Conservation (phyloP, 2,797 vertebrate genomes). For the Sebastes jordani region DNA sequence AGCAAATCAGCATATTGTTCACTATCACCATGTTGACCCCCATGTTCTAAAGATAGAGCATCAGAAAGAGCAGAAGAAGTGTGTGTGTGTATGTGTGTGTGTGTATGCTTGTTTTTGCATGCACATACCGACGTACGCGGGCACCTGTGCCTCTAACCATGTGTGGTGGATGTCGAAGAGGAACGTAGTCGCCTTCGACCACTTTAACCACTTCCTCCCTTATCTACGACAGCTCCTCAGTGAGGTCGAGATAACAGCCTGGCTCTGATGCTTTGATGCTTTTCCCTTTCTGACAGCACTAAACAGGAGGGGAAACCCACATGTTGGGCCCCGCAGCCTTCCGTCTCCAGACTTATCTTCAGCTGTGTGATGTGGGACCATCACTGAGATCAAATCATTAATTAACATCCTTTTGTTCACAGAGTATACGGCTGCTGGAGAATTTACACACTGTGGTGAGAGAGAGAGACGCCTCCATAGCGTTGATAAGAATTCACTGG, state of each 20-base stretch:
- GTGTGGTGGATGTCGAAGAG: constrained; percentile 40
- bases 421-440: background rate
- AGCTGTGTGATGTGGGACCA: constrained; percentile 72
- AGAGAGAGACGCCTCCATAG: background rate
- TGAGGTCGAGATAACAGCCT: constrained; percentile 61
- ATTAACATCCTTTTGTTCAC: constrained; percentile 71
- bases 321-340: constrained; percentile 66
- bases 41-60: constrained; percentile 40
- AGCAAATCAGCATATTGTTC: constrained; percentile 62
- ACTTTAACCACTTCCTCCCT: constrained; percentile 74
- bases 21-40: constrained; percentile 32
- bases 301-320: constrained; percentile 73
- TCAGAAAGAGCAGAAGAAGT: constrained; percentile 10
- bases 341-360: constrained; percentile 65
- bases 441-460: constrained; percentile 21
- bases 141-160: constrained; percentile 22
- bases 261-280: constrained; percentile 67
- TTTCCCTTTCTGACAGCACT: constrained; percentile 49
- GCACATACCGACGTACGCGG: constrained; percentile 8
- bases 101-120: background rate
- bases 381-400: constrained; percentile 71
- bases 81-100: constrained; percentile 3
- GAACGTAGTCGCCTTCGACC: constrained; percentile 39
- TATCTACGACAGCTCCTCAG: constrained; percentile 66
- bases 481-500: background rate